These are phyloP conservation scores for Marmota monax DNA, from an alignment of 2,113 vertebrate species.

Conservation along the genomic window DNA sequence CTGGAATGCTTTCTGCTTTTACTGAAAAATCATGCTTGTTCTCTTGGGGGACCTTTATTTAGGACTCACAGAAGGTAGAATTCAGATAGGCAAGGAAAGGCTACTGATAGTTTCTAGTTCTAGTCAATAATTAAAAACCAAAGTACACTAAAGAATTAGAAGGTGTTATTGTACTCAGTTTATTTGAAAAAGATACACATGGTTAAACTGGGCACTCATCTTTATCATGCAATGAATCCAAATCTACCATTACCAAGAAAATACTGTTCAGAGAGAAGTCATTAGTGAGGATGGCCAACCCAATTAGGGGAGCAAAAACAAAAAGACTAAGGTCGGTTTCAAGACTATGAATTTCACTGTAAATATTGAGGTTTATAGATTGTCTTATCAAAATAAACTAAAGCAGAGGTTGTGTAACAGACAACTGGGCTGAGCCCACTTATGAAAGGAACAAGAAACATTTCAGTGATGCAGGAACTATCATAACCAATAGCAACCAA, in stretches of 20 bases:
- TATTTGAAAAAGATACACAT: slow-evolving; percentile 55
- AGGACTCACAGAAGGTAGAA: neutral
- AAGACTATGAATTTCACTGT: slow-evolving; percentile 46
- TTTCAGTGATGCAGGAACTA: neutral
- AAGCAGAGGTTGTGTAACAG: neutral
- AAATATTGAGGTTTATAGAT: slow-evolving; percentile 44
- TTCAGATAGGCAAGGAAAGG: neutral
- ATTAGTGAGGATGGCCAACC: slow-evolving; percentile 5
- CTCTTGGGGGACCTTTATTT: neutral
- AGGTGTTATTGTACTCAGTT: slow-evolving; percentile 61
- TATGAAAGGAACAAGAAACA: neutral
- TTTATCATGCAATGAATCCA: slow-evolving; percentile 60
- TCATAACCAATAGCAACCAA: neutral
- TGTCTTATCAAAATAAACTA: slow-evolving; percentile 32
- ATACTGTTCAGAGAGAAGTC: slow-evolving; percentile 19
- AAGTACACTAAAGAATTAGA: neutral
- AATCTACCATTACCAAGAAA: slow-evolving; percentile 50
- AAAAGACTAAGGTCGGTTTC: slow-evolving; percentile 18
- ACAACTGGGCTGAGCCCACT: neutral
- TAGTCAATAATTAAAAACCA: slow-evolving; percentile 46
- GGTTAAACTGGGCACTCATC: neutral
- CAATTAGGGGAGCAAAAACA: neutral
- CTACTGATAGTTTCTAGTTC: neutral
- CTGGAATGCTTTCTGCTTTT: neutral
- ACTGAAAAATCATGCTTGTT: neutral